Evolutionary conservation across 2,797 vertebrate species (phyloP).

Genomic region (Astyanax mexicanus): DNA sequence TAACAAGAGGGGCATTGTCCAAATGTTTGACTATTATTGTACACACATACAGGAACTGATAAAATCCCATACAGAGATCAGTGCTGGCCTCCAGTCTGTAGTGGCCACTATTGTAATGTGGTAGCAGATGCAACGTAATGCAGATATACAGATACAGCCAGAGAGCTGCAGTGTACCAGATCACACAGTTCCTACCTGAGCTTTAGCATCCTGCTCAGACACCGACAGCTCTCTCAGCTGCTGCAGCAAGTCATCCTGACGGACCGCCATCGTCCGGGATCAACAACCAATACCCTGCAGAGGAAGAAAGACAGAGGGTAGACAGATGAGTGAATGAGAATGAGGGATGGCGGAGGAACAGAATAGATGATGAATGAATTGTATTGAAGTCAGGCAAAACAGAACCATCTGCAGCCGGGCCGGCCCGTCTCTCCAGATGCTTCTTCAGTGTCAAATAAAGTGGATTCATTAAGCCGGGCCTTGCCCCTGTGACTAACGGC

Average conservation of each 20-base stretch:
- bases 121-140: too few relatives aligned
- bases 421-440: background rate
- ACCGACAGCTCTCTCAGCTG: constrained; percentile 57
- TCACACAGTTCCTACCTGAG: constrained; percentile 50
- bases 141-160: background rate
- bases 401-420: background rate
- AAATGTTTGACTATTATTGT: too few relatives aligned
- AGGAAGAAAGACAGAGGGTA: background rate
- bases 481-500: background rate
- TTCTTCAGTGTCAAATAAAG: background rate
- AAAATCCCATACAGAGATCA: constrained; percentile 38
- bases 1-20: too few relatives aligned
- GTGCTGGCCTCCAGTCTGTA: constrained; percentile 41
- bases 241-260: constrained; percentile 48
- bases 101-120: constrained; percentile 18
- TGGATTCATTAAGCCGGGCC: background rate
- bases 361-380: background rate
- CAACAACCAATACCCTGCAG: constrained; percentile 21
- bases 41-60: too few relatives aligned
- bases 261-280: constrained; percentile 31
- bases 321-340: background rate
- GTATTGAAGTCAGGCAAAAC: background rate
- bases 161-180: background rate
- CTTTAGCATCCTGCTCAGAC: constrained; percentile 59
- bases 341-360: background rate